phyloP scores from a whole-genome alignment of 2,888 invertebrate species.

The Microplitis manilae region DNA sequence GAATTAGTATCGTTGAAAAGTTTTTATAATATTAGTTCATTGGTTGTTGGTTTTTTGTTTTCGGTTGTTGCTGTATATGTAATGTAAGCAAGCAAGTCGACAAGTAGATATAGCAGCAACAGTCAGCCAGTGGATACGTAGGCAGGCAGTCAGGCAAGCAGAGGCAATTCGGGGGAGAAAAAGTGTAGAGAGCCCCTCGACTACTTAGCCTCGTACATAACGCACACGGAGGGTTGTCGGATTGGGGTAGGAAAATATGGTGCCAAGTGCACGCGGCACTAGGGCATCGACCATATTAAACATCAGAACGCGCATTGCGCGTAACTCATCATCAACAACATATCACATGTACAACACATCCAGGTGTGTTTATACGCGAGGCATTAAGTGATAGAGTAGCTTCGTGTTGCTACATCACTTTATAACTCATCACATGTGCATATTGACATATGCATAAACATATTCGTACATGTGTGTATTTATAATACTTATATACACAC shows the following conservation, averaged over 20 bases:
- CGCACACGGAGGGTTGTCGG: conserved; percentile 46
- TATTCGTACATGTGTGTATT: background rate
- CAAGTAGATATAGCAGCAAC: too few relatives aligned
- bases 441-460: conserved; percentile 1
- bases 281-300: conserved; percentile 62
- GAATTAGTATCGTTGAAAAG: background rate
- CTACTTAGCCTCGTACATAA: background rate
- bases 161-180: background rate
- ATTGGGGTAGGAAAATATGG: conserved; percentile 58
- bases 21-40: background rate
- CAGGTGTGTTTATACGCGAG: background rate
- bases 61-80: too few relatives aligned
- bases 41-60: too few relatives aligned
- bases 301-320: conserved; percentile 8
- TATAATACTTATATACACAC: background rate
- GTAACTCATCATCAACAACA: conserved; percentile 10
- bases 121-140: too few relatives aligned
- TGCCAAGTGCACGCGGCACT: conserved; percentile 63
- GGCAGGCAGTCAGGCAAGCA: too few relatives aligned
- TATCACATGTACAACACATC: conserved; percentile 10
- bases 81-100: too few relatives aligned
- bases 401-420: background rate
- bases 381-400: background rate
- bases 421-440: background rate
- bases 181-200: conserved; percentile 3